These are phyloP conservation scores for Drosophila kurseongensis DNA, from an alignment of 1,140 invertebrate species.

Conservation along the genomic window DNA sequence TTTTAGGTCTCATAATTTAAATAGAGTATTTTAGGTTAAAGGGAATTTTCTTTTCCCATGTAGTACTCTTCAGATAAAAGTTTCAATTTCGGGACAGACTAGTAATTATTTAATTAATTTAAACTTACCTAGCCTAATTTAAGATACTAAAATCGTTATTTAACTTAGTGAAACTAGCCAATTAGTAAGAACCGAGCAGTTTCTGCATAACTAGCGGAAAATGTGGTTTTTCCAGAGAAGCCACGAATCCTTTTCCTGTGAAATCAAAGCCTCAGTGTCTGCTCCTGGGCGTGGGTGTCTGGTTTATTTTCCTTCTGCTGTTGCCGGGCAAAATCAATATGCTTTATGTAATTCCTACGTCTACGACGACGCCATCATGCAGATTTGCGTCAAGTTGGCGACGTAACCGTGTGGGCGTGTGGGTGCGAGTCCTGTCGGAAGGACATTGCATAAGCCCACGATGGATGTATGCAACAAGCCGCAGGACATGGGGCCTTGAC, in stretches of 20 bases:
- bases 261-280: conserved; percentile 12
- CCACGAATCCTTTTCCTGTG: conserved; percentile 15
- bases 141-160: background rate
- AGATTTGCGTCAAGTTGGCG: conserved; percentile 67
- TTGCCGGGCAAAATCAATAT: conserved; percentile 72
- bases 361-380: conserved; percentile 60
- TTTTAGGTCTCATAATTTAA: too few species aligned
- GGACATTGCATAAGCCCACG: conserved; percentile 70
- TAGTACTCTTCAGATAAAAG: too few species aligned
- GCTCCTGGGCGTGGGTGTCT: conserved; percentile 24
- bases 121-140: too few species aligned
- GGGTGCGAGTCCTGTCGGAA: conserved; percentile 47
- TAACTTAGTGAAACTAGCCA: background rate
- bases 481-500: conserved; percentile 51
- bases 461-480: conserved; percentile 68
- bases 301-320: conserved; percentile 9
- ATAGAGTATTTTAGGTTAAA: too few species aligned
- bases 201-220: conserved; percentile 27
- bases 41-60: too few species aligned
- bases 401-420: conserved; percentile 27
- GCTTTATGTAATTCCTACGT: conserved; percentile 69
- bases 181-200: conserved; percentile 1
- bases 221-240: conserved; percentile 8
- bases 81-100: too few species aligned
- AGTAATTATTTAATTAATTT: too few species aligned